A percentile compares a stretch with the other conserved stretches of the same genome.
phyloP scores from a whole-genome alignment of 2,113 vertebrate genomes.

The Lamprotornis superbus region DNA sequence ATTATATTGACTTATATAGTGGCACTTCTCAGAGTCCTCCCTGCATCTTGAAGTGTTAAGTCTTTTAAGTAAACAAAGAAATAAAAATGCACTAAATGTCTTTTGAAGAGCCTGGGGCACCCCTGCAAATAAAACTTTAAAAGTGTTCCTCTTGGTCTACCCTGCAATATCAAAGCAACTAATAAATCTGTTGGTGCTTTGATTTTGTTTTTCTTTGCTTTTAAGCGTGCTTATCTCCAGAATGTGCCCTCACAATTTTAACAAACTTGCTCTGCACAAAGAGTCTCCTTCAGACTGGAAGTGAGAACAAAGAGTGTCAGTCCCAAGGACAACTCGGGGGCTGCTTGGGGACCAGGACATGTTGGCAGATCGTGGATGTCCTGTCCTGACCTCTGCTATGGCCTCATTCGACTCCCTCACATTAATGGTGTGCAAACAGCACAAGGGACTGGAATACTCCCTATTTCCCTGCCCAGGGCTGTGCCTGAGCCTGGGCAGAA shows the following conservation, averaged over 20 bases:
- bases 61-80: slow-evolving; percentile 46
- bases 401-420: neutral
- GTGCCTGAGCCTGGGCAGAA: slow-evolving; percentile 25
- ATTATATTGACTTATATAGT: slow-evolving; percentile 19
- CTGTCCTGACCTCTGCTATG: slow-evolving; percentile 13
- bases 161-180: slow-evolving; percentile 49
- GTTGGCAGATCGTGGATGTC: neutral
- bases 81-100: slow-evolving; percentile 12
- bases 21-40: neutral
- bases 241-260: neutral
- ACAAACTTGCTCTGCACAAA: neutral
- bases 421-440: slow-evolving; percentile 4
- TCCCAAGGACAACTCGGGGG: neutral
- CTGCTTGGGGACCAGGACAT: neutral
- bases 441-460: neutral
- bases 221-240: neutral
- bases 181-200: slow-evolving; percentile 46
- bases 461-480: neutral
- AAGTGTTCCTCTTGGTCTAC: neutral
- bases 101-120: slow-evolving; percentile 4
- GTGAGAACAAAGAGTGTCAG: slow-evolving; percentile 23
- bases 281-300: neutral
- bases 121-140: slow-evolving; percentile 29
- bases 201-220: slow-evolving; percentile 4
- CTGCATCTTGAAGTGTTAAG: slow-evolving; percentile 1